Evolutionary conservation across 2,888 invertebrate species (phyloP).

Genomic region (Mycalesis mineus): DNA sequence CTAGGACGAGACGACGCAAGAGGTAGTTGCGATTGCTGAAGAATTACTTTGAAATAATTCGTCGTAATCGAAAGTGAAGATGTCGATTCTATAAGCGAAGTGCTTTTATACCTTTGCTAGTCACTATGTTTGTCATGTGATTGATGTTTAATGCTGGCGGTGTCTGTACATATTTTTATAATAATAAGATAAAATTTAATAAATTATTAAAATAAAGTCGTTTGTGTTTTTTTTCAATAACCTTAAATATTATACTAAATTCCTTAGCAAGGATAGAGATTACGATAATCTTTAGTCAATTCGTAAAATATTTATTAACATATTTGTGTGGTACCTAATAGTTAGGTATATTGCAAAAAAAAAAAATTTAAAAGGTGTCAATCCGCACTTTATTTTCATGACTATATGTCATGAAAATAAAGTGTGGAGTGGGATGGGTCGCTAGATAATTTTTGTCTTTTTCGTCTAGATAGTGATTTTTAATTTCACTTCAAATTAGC

Average conservation of each 20-base stretch:
- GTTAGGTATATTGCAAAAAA: too few relatives aligned
- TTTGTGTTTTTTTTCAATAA: neutral
- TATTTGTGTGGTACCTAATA: too few relatives aligned
- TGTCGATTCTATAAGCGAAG: conserved; percentile 14
- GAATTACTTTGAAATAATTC: conserved; percentile 13
- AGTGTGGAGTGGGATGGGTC: too few relatives aligned
- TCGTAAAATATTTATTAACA: too few relatives aligned
- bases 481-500: too few relatives aligned
- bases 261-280: too few relatives aligned
- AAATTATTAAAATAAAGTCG: conserved; percentile 14
- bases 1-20: conserved; percentile 58
- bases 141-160: conserved; percentile 2
- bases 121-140: conserved; percentile 18
- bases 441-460: too few relatives aligned
- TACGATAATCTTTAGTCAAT: too few relatives aligned
- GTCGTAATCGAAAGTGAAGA: conserved; percentile 14
- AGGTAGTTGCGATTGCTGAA: conserved; percentile 45
- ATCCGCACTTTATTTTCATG: too few relatives aligned
- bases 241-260: neutral
- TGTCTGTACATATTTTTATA: neutral
- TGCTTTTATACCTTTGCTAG: conserved; percentile 15
- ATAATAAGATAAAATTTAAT: conserved; percentile 9
- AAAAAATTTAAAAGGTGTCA: too few relatives aligned
- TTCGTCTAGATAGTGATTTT: too few relatives aligned
- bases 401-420: too few relatives aligned